Evolutionary conservation across 1,140 invertebrate species (phyloP), one percentile per base, ranked within the genome.

Genomic region (Globodera ellingtonae): DNA sequence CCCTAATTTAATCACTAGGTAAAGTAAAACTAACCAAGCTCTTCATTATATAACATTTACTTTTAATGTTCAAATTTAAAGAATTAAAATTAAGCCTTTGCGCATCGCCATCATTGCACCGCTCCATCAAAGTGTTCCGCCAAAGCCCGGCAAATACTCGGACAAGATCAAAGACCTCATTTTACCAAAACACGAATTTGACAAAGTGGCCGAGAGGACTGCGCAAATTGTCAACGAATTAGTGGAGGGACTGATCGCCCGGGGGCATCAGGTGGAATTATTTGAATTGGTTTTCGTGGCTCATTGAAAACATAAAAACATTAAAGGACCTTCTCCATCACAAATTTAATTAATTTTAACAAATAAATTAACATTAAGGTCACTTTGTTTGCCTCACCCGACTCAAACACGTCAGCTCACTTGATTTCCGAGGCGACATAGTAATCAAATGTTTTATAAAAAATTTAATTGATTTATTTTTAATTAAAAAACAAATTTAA

Each of bases 91-190:
- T 52, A 18, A 62, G 56, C 56, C 56, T 62, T 18, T 78, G 50
- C 75, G 75, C 66, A 78, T 78, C 18, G 75, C 75, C 6, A 44
- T 69, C n/a, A 78, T 78, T 6, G 75, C 75, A 88, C 89, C 81
- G 15, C 84, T 85, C 15, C 85, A 82, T 8, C 83, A 71, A 69
- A 83, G 83, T 80, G 78, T 79, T 44, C 78, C 78, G 50, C 78
- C 84, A 48, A 81, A 72, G 65, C 83, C 24, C 0, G 75, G 79
- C 66, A 62, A 62, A 62, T 18, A 62, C 18, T 62, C 56, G 18
- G 56, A 13, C 13, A 62, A 62, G 18, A 62, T 10, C 18, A 13
- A 6, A 15, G 18, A 18, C n/a, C 1, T 13, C 13, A 62, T 62
- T 18, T 18, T 15, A 10, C 56, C 56, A 62, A 62, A 62, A 6